A percentile compares a stretch with the other conserved stretches of the same genome.
Evolutionary conservation across 1,140 invertebrate species (phyloP).

Genomic region (Anastrepha ludens): DNA sequence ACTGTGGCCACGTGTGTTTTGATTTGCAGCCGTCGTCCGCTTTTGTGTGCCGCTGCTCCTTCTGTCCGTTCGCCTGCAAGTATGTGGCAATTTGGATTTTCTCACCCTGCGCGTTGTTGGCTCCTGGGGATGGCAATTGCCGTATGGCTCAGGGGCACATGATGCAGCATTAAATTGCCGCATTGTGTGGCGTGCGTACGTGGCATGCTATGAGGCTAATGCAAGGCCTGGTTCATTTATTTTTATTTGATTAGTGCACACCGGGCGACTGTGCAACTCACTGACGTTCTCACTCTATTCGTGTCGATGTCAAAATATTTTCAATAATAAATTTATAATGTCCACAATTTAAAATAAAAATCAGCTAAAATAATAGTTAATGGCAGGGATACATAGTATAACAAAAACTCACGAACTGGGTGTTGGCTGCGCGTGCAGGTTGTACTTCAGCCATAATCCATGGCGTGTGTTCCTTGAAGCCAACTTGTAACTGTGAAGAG

Average conservation of each 20-base stretch:
- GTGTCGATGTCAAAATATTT: conserved; percentile 72
- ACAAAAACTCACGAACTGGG: not conserved
- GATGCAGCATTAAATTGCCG: conserved; percentile 74
- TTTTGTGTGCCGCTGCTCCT: conserved; percentile 50
- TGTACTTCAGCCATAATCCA: not conserved
- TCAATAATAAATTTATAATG: conserved; percentile 60
- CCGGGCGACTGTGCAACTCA: conserved; percentile 52
- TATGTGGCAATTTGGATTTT: conserved; percentile 31
- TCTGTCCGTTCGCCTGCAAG: not conserved
- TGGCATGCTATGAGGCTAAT: conserved; percentile 60
- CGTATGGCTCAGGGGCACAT: conserved; percentile 67
- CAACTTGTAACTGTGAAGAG: not conserved
- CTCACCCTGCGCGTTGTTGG: conserved; percentile 8
- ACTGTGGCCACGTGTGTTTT: conserved; percentile 70
- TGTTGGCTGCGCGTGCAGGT: conserved; percentile 26
- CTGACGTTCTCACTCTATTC: conserved; percentile 66
- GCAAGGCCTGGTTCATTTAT: conserved; percentile 55
- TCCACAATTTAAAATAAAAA: conserved; percentile 47
- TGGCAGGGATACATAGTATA: not conserved
- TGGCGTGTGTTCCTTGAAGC: not conserved
- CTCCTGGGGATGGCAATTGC: conserved; percentile 37
- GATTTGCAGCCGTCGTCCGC: conserved; percentile 70
- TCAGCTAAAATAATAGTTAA: not conserved
- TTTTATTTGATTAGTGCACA: conserved; percentile 73
- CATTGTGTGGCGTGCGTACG: conserved; percentile 65